Conservation (phyloP, 2,888 invertebrate species). For the Eupithecia dodoneata region DNA sequence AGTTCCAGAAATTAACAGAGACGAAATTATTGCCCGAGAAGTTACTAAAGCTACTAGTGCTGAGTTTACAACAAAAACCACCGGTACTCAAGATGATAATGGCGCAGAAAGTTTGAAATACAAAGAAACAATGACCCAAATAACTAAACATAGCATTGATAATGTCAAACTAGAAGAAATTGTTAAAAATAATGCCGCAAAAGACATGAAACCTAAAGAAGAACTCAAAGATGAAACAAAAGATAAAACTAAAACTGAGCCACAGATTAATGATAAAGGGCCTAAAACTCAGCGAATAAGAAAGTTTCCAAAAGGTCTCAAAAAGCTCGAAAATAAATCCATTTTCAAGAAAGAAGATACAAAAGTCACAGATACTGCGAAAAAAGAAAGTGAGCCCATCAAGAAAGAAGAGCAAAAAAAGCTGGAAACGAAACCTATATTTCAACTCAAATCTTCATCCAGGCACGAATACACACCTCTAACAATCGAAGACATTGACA, state of each 20-base stretch:
- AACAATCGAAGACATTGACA: background rate
- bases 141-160: constrained; percentile 12
- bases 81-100: background rate
- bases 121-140: constrained; percentile 24
- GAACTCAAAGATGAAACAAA: constrained; percentile 40
- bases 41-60: background rate
- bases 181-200: background rate
- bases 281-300: constrained; percentile 43
- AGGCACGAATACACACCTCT: background rate
- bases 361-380: constrained; percentile 21
- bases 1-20: constrained; percentile 22
- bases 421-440: constrained; percentile 52
- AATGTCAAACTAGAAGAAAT: background rate
- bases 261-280: constrained; percentile 36
- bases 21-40: constrained; percentile 19
- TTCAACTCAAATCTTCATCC: constrained; percentile 42
- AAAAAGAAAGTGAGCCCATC: constrained; percentile 21
- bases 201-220: constrained; percentile 25
- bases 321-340: constrained; percentile 39
- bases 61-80: constrained; percentile 8
- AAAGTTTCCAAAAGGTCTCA: constrained; percentile 50
- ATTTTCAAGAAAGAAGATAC: constrained; percentile 17
- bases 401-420: constrained; percentile 21
- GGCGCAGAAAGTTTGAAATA: constrained; percentile 20
- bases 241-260: constrained; percentile 36